Base-by-base conservation (phyloP, 1,140 invertebrate genomes). In the Sweltsa coloradensis region DNA sequence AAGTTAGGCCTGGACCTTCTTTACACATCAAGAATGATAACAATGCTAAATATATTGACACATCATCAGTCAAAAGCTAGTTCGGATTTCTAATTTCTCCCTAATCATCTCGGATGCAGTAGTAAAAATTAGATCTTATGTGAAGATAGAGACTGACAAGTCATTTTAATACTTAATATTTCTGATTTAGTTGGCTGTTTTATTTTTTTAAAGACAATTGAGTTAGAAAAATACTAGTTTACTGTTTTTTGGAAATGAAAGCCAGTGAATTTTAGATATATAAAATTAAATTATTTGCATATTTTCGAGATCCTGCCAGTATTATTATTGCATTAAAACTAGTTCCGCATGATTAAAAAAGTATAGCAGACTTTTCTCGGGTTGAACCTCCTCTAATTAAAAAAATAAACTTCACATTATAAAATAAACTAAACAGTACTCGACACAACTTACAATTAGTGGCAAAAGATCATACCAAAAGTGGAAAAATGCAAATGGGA, bases 1-100 rank as follows among this genome's bases (percentile, higher is more conserved):
- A 56, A 53, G n/a, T 57, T 57, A 57, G 55, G 55, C 55, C 55
- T 55, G 53, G 42, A 57, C 55, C 53, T 54, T 45, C 46, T 49
- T 49, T 47, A 50, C 53, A 51, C 46, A 49, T 46, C 45, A 51
- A 52, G 51, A 53, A 50, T 50, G 52, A 53, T 51, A 57, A 57
- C 55, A 55, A 55, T 51, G 41, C 51, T 55, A 55, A 53, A 52
- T n/a, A 34, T 51, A 47, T 53, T 51, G 53, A 55, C 53, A 55
- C 53, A 45, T 51, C 46, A 53, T 56, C 55, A 56, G 55, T 56
- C 55, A 47, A 55, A 55, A 56, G 55, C 55, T 55, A 56, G 53
- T 49, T 51, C 44, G 43, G 34, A 42, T 29, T 51, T 50, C 45
- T 46, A 44, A 25, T 13, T 46, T 45, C 42, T 11, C 31, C 26